Evolutionary conservation across 2,797 vertebrate species (phyloP), one percentile per base, ranked within the genome.

Genomic region (Tenualosa thibaudeaui): DNA sequence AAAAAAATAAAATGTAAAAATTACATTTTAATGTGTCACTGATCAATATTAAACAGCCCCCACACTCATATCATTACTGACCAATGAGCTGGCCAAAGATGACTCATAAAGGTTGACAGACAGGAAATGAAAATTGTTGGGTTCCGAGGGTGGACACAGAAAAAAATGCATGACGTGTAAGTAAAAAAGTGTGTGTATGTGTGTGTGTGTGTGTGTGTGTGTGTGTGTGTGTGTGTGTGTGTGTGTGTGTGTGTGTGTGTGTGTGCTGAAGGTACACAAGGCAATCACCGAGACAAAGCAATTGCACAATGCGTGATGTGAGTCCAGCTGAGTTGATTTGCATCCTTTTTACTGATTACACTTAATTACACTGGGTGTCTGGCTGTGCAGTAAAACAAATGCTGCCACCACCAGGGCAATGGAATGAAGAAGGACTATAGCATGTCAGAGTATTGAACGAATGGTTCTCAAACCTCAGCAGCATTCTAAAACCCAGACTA

Each of bases 181-280:
- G 54, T 58, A 5, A 58, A 22, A 58, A n/a, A 24, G 24, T 71
- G 65, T 71, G 24, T 65, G 60, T 65, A n/a, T 65, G 60, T 65
- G 60, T 24, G 60, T 65, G 60, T 65, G 60, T n/a, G 56, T 24
- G 60, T 24, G 60, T 68, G 65, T 68, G 65, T 43, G 37, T 68
- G 24, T 71, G 65, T 71, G 24, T 65, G 60, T 65, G 60, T 65
- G 60, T 65, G 60, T 24, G 60, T 65, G 60, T 65, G 60, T n/a
- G 56, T 24, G 60, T 24, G 60, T 68, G 65, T 68, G 65, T 43
- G 37, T 75, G 13, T 75, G 68, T 75, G 13, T 75, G 68, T 75
- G 68, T 40, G 68, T 43, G 65, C 15, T 13, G 31, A 37, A 68
- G 26, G 62, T 68, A 3, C 62, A 37, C 62, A 68, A 37, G 13